Evolutionary conservation across 1,140 invertebrate genomes (phyloP).

Genomic region (Battus philenor): DNA sequence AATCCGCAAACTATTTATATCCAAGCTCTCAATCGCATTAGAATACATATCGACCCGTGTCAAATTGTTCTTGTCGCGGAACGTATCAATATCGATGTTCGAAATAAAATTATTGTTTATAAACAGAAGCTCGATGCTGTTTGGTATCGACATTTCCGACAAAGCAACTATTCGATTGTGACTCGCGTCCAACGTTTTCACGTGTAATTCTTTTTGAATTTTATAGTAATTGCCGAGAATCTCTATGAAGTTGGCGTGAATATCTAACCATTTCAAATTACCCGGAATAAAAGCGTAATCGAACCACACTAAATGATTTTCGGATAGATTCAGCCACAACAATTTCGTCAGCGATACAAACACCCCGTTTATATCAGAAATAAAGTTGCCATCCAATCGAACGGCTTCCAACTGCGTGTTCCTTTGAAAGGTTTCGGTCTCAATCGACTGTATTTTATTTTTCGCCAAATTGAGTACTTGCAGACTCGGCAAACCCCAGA

Average conservation of each 20-base stretch:
- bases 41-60: constrained; percentile 89
- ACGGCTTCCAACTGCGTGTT: constrained; percentile 87
- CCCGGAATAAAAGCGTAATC: constrained; percentile 87
- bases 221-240: constrained; percentile 85
- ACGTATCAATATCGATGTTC: constrained; percentile 85
- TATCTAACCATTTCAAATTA: constrained; percentile 87
- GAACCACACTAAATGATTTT: constrained; percentile 88
- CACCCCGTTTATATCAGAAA: constrained; percentile 85
- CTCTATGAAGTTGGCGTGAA: constrained; percentile 87
- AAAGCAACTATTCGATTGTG: constrained; percentile 86
- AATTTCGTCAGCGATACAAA: constrained; percentile 85
- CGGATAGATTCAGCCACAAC: constrained; percentile 89
- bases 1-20: constrained; percentile 85
- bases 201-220: constrained; percentile 77
- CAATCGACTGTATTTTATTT: constrained; percentile 86
- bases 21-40: constrained; percentile 87
- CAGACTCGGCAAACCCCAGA: constrained; percentile 82
- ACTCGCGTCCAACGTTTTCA: constrained; percentile 86
- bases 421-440: constrained; percentile 84
- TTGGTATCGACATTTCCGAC: constrained; percentile 82
- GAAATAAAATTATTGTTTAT: constrained; percentile 89
- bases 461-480: constrained; percentile 89
- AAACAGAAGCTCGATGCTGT: constrained; percentile 87
- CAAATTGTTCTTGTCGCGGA: constrained; percentile 86
- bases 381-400: constrained; percentile 85